Base-by-base conservation (phyloP, 2,797 vertebrate genomes). In the Scyliorhinus canicula region DNA sequence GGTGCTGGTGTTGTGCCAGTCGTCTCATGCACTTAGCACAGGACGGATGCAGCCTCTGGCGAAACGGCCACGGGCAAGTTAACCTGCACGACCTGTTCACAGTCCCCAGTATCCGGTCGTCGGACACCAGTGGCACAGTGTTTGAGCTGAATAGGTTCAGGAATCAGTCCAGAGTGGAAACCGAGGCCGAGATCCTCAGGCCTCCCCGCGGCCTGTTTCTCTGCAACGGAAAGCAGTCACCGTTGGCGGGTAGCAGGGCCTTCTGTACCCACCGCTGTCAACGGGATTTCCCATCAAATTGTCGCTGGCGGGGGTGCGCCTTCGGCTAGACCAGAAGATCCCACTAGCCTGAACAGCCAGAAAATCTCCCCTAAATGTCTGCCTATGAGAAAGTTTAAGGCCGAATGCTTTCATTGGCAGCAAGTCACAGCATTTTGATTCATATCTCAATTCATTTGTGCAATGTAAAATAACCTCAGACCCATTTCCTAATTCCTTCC, bases 381-480 rank as follows among this genome's bases (percentile, higher is more conserved):
- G 7, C 88, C 63, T 65, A 3, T 91, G 88, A 91, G 40, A 63
- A 63, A 44, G 57, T 91, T 91, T 91, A 44, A 65, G 4, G 16
- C n/a, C 9, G 19, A 91, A 65, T 91, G 65, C 88, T 65, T 44
- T 24, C 9, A 40, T 63, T 91, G 57, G 57, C 57, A n/a, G 88
- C 24, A 9, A 91, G 35, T 16, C 26, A 24, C 57, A 44, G 26
- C 57, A 44, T 91, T 91, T 57, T 65, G 88, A 91, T 91, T 44
- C 88, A 60, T 11, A 65, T 63, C n/a, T 6, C 88, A 91, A 26
- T 65, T 63, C 31, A 26, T 35, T 44, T 44, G 57, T 60, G 55
- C 35, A 63, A 90, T 40, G 35, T 90, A 63, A 91, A 91, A 91
- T 91, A 91, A 44, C 57, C n/a, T 44, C 88, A 65, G 40, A 44